phyloP scores from a whole-genome alignment of 2,113 vertebrate genomes.

The Sminthopsis crassicaudata region DNA sequence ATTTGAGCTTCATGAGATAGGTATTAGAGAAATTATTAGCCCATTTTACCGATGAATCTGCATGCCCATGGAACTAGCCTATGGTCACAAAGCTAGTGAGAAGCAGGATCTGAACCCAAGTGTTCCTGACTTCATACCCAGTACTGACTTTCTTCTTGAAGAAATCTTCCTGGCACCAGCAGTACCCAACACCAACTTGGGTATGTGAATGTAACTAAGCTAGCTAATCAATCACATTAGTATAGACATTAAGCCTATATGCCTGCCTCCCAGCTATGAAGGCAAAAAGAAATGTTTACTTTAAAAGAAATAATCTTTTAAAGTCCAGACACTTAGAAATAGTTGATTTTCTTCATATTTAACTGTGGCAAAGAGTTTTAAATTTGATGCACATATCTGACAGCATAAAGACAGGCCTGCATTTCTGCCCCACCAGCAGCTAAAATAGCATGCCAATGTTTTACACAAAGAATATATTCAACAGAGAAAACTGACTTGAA shows the following conservation, averaged over 20 bases:
- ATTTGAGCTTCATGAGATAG: background rate
- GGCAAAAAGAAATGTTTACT: slow-evolving; percentile 38
- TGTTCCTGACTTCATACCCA: background rate
- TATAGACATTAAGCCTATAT: background rate
- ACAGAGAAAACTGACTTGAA: slow-evolving; percentile 10
- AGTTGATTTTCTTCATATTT: background rate
- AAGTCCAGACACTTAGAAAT: background rate
- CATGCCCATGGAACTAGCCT: background rate
- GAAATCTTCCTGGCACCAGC: background rate
- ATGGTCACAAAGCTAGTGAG: background rate
- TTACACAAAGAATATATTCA: background rate
- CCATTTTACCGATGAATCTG: background rate
- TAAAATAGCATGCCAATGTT: slow-evolving; percentile 8
- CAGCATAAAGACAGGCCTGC: background rate
- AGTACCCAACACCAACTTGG: background rate
- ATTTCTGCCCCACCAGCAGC: background rate
- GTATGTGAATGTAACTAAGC: slow-evolving; percentile 12
- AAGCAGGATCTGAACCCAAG: background rate
- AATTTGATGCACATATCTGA: slow-evolving; percentile 1
- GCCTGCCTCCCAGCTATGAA: background rate
- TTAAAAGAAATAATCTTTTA: slow-evolving; percentile 30
- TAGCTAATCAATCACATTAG: background rate
- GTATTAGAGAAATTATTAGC: background rate
- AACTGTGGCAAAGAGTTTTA: background rate
- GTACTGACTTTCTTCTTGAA: background rate